phyloP scores from a whole-genome alignment of 2,113 vertebrate species.

The Perca fluviatilis region DNA sequence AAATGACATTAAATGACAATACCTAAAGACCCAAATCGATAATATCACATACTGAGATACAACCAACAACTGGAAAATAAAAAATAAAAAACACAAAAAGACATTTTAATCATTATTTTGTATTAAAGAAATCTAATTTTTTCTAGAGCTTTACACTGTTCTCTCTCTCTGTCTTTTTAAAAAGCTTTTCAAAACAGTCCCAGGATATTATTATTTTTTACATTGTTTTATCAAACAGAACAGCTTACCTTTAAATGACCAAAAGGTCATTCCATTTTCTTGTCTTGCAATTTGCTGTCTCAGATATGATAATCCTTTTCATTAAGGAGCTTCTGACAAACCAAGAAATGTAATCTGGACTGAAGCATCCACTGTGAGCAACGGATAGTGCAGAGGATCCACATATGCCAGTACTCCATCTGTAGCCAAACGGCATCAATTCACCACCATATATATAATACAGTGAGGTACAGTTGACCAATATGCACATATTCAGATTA shows the following conservation, averaged over 20 bases:
- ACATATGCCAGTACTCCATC: conserved; percentile 50
- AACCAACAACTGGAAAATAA: conserved; percentile 66
- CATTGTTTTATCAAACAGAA: conserved; percentile 67
- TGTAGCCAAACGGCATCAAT: conserved; percentile 38
- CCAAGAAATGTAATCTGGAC: conserved; percentile 59
- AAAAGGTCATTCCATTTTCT: conserved; percentile 71
- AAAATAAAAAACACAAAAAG: conserved; percentile 60
- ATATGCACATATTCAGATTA: conserved; percentile 51
- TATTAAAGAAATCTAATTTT: conserved; percentile 62
- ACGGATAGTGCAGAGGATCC: conserved; percentile 46
- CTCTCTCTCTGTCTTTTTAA: conserved; percentile 36
- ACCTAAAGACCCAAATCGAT: conserved; percentile 72
- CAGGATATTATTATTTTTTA: conserved; percentile 14
- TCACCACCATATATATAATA: conserved; percentile 33
- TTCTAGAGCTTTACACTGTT: conserved; percentile 57
- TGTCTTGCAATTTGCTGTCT: conserved; percentile 62
- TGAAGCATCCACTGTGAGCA: conserved; percentile 55
- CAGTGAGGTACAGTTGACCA: conserved; percentile 43
- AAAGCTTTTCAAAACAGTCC: conserved; percentile 63
- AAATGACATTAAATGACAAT: conserved; percentile 74
- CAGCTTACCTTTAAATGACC: conserved; percentile 75
- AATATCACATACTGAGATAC: conserved; percentile 71
- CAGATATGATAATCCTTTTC: conserved; percentile 64
- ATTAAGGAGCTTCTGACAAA: conserved; percentile 54
- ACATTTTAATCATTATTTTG: conserved; percentile 53